A percentile compares a stretch with the other conserved stretches of the same genome.
phyloP scores from a whole-genome alignment of 2,888 invertebrate species.

The Nemoura dubitans region DNA sequence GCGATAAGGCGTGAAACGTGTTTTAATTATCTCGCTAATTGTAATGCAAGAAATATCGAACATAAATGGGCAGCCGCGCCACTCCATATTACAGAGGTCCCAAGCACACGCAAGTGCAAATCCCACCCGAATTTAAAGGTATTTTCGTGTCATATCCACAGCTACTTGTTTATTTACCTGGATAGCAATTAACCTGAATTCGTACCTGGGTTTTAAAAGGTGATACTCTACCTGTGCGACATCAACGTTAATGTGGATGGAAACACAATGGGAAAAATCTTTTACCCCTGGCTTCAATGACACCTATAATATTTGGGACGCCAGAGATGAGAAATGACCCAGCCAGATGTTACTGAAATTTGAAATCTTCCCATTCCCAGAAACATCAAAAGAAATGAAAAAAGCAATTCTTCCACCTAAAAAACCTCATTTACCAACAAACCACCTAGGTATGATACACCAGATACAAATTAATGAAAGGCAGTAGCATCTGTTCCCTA shows the following conservation, averaged over 20 bases:
- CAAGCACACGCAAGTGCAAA: neutral
- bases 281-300: neutral
- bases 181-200: too few relatives aligned
- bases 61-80: neutral
- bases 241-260: too few relatives aligned
- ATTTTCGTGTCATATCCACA: neutral
- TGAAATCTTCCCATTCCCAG: neutral
- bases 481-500: neutral
- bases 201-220: too few relatives aligned
- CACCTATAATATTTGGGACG: neutral
- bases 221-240: too few relatives aligned
- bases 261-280: too few relatives aligned
- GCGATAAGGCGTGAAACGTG: neutral
- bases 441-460: neutral
- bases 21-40: constrained; percentile 1
- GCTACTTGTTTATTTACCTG: too few relatives aligned
- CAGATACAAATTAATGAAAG: neutral
- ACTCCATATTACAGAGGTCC: neutral
- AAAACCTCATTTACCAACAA: neutral
- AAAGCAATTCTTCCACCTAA: neutral
- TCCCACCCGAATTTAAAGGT: neutral
- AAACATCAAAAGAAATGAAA: neutral
- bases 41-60: neutral
- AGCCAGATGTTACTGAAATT: neutral
- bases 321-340: neutral